Base-by-base conservation (phyloP, 2,888 invertebrate genomes). In the Lamproptera curius region DNA sequence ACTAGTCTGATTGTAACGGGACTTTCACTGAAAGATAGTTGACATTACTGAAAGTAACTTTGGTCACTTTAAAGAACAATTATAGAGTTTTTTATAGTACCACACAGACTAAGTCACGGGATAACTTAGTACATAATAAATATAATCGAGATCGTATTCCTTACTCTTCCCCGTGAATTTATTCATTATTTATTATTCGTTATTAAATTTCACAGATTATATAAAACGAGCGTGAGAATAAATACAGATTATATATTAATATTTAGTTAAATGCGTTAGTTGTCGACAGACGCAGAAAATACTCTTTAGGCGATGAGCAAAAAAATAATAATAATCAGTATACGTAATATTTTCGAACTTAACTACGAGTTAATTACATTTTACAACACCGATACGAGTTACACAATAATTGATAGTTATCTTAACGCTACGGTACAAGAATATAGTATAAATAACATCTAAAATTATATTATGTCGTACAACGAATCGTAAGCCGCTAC, bases 371-470 rank as follows among this genome's bases (percentile, higher is more conserved):
- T 20, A 37, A 36, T 37, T 33, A 47, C 16, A 33, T 10, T 13
- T 36, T 35, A 47, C 13, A 26, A 16, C 28, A 15, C 20, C 3
- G 31, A 20, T 46, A 36, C 36, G 6, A 41, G 20, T 14, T 46
- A 41, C 36, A 37, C n/a, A 34, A 16, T 28, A 34, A 48, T 31
- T 31, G 31, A 31, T 42, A 39, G 8, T 48, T 26, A 23, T 10
- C 48, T 48, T 48, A 48, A 39, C 1, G 14, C 38, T 48, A 48
- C 23, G 33, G 26, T 48, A 48, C 39, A 48, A 43, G 48, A 48
- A 48, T 48, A 48, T 16, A 26, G 17, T 42, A 48, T 47, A 37
- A 42, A 47, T 43, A 39, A 42, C 39, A 39, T 42, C 39, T 42
- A 34, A 48, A 48, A 48, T 48, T 11, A 11, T 31, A 31, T 48